phyloP scores from a whole-genome alignment of 92 coral and sea anemone genomes.

The Plumapathes pennacea region DNA sequence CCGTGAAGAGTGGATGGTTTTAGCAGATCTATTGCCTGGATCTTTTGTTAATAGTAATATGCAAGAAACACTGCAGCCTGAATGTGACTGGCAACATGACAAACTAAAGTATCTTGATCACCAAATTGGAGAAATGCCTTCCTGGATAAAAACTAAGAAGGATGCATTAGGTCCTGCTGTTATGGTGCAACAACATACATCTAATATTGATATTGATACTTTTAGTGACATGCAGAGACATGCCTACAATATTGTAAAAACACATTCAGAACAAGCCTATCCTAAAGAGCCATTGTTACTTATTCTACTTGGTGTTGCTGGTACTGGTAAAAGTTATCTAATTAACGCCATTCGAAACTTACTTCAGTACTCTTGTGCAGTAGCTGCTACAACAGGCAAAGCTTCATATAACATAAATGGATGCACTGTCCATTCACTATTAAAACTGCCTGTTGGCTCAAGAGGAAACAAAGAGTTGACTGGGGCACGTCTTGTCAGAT shows the following conservation, averaged over 20 bases:
- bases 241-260: constrained; percentile 36
- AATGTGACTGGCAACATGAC: constrained; percentile 53
- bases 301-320: constrained; percentile 38
- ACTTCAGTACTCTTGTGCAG: constrained; percentile 21
- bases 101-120: constrained; percentile 36
- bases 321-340: constrained; percentile 41
- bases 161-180: constrained; percentile 18
- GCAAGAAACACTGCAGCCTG: constrained; percentile 20
- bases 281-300: constrained; percentile 26
- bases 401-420: constrained; percentile 39
- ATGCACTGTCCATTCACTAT: constrained; percentile 42
- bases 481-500: constrained; percentile 23
- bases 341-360: constrained; percentile 38
- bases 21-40: constrained; percentile 46
- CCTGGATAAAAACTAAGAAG: constrained; percentile 56
- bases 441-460: constrained; percentile 38
- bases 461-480: constrained; percentile 25
- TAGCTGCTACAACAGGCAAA: constrained; percentile 32
- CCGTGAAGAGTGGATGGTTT: constrained; percentile 53
- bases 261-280: constrained; percentile 20
- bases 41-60: constrained; percentile 9
- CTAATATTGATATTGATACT: constrained; percentile 18
- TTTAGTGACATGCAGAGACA: constrained; percentile 21
- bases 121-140: constrained; percentile 51
- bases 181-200: constrained; percentile 15